Evolutionary conservation across 2,888 invertebrate genomes (phyloP).

Genomic region (Pollenia griseotomentosa): DNA sequence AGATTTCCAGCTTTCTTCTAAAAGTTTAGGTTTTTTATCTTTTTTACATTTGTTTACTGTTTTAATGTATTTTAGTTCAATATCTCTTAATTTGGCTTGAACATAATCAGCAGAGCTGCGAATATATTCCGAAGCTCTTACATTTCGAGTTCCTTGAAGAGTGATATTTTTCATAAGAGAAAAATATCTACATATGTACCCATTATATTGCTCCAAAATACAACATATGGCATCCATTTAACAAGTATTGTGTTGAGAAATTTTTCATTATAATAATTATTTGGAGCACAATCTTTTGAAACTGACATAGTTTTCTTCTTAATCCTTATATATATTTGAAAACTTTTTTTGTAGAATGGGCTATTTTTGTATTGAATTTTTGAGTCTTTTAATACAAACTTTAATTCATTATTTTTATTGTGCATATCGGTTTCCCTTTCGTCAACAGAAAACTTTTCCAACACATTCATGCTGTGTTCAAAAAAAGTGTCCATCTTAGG

Average conservation of each 20-base stretch:
- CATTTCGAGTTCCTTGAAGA: background rate
- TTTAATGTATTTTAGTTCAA: background rate
- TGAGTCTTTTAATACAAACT: background rate
- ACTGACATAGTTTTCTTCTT: background rate
- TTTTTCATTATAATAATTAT: background rate
- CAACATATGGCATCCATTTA: conserved; percentile 18
- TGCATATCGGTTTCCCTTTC: no score
- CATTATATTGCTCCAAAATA: conserved; percentile 7
- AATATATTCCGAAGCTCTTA: background rate
- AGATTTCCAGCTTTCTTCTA: background rate
- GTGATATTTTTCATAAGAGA: background rate
- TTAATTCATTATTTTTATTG: background rate
- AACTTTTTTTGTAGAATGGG: background rate
- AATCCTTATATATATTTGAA: background rate
- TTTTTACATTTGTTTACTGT: background rate
- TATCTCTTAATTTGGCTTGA: background rate
- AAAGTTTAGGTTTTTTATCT: background rate
- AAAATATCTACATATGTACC: background rate
- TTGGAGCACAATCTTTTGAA: background rate
- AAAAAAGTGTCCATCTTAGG: background rate
- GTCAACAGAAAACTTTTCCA: no score
- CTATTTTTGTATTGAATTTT: background rate
- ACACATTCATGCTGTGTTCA: no score
- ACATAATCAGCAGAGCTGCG: background rate
- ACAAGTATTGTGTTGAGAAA: background rate